Percentiles rank a stretch among this genome's conserved stretches.
These are phyloP conservation scores for Danio rerio DNA, from an alignment of 2,113 vertebrate species.

Conservation along the genomic window GRCz12tu NC_133194.1:806501-807000, in stretches of 20 bases:
- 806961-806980: constrained; percentile 77
- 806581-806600: background rate
- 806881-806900: background rate
- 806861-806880: constrained; percentile 52
- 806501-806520: too few relatives aligned
- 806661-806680: too few relatives aligned
- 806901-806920: constrained; percentile 53
- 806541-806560: too few relatives aligned
- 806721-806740: too few relatives aligned
- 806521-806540: too few relatives aligned
- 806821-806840: background rate
- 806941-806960: constrained; percentile 72
- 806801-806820: background rate
- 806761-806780: too few relatives aligned
- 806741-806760: too few relatives aligned
- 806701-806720: too few relatives aligned
- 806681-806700: too few relatives aligned
- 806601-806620: background rate
- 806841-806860: constrained; percentile 49
- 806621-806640: background rate
- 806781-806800: background rate
- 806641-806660: too few relatives aligned
- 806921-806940: constrained; percentile 76
- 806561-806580: too few relatives aligned
- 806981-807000: constrained; percentile 81